Evolutionary conservation across 2,888 invertebrate genomes (phyloP), one percentile per base, ranked within the genome.

Genomic region (Bugulina stolonifera): DNA sequence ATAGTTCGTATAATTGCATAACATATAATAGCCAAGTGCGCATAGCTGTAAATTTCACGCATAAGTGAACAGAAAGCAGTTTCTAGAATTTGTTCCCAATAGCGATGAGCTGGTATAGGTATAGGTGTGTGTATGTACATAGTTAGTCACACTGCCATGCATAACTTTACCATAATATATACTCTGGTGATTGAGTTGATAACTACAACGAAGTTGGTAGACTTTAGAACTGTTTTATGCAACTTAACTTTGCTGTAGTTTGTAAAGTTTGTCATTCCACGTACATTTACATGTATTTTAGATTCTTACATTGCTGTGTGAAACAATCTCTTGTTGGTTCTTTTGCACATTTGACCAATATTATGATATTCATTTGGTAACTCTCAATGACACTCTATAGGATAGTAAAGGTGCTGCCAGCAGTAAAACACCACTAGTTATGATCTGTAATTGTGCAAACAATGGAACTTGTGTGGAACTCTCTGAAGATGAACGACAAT

Each of bases 381-480:
- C n/a, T n/a, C n/a, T n/a, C n/a, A n/a, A n/a, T n/a, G n/a, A n/a
- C n/a, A n/a, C 57, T 25, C 27, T 57, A 23, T 23, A 64, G 64
- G 64, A 64, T 32, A 5, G 10, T 10, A 18, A 22, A 10, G 32
- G 32, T 29, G 64, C 64, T 64, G n/a, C 64, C 14, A 10, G 10
- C 32, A 25, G 25, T 27, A 64, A 32, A 27, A 64, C 64, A 10
- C 27, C 27, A 14, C 64, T 64, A 27, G 27, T 32, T 14, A 64
- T 64, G 64, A 25, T 64, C 64, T 64, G 64, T 32, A 32, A 64
- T 14, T 64, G 64, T 64, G 64, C 32, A 22, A 64, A 64, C 32
- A 64, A 64, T 34, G 64, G 64, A 32, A 64, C 64, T 3, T 64
- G 64, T 34, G 29, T 32, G n/a, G 32, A 27, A 14, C 32, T 64